A percentile compares a stretch with the other conserved stretches of the same genome.
phyloP scores from a whole-genome alignment of 2,888 invertebrate genomes.

The Sisyra terminalis region DNA sequence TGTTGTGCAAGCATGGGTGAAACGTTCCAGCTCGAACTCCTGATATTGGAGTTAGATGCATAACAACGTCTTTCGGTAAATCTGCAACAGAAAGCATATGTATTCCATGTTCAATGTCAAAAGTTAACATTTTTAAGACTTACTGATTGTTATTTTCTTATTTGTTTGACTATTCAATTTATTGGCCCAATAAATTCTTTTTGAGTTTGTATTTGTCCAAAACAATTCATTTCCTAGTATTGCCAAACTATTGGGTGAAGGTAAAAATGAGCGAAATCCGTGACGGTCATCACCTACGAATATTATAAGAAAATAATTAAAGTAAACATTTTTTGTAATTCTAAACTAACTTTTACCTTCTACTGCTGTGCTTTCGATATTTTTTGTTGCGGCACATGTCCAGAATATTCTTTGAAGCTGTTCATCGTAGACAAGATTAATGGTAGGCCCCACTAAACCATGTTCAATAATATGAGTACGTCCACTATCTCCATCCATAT shows the following conservation, averaged over 20 bases:
- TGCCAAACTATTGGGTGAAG: slow-evolving; percentile 36
- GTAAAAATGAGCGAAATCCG: slow-evolving; percentile 22
- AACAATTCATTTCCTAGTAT: slow-evolving; percentile 46
- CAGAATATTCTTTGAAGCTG: slow-evolving; percentile 42
- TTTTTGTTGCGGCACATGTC: slow-evolving; percentile 46
- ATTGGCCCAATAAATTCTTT: slow-evolving; percentile 41
- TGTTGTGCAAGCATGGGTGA: slow-evolving; percentile 40
- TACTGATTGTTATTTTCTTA: slow-evolving; percentile 25
- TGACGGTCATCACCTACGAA: slow-evolving; percentile 23
- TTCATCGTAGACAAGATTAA: slow-evolving; percentile 37
- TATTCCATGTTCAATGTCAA: not conserved
- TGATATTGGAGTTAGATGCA: slow-evolving; percentile 33
- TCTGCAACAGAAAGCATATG: slow-evolving; percentile 15
- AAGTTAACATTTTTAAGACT: slow-evolving; percentile 9
- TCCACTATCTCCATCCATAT: slow-evolving; percentile 44
- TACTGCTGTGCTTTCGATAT: slow-evolving; percentile 45
- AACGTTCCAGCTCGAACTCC: slow-evolving; percentile 19
- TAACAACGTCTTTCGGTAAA: slow-evolving; percentile 19
- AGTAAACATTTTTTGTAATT: too few relatives aligned
- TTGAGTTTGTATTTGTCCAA: slow-evolving; percentile 44
- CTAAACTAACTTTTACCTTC: slow-evolving; percentile 35
- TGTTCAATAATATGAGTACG: slow-evolving; percentile 26
- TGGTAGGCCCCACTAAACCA: slow-evolving; percentile 30
- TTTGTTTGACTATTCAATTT: slow-evolving; percentile 25
- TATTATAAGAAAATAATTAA: too few relatives aligned